A percentile compares a stretch with the other conserved stretches of the same genome.
phyloP scores from a whole-genome alignment of 2,888 invertebrate genomes.

The Yponomeuta malinellus region DNA sequence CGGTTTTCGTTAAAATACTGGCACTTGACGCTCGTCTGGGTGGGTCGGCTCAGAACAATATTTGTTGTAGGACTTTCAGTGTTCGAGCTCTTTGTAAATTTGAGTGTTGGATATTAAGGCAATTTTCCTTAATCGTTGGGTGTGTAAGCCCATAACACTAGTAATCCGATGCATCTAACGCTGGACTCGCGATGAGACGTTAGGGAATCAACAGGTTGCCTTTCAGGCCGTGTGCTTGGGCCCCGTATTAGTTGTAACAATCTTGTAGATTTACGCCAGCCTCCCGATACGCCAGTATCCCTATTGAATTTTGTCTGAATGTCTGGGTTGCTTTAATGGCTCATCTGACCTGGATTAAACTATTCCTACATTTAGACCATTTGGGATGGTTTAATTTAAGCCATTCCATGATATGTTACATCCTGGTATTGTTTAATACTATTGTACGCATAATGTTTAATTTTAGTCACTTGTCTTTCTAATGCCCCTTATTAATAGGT shows the following conservation, averaged over 20 bases:
- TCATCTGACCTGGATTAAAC: not conserved
- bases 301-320: not conserved
- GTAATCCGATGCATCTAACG: not conserved
- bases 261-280: not conserved
- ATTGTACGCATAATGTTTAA: not conserved
- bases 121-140: too few relatives aligned
- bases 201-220: conserved; percentile 1
- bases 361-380: not conserved
- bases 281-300: not conserved
- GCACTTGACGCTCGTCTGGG: too few relatives aligned
- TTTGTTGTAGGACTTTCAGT: too few relatives aligned
- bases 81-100: too few relatives aligned
- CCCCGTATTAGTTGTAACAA: not conserved
- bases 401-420: not conserved
- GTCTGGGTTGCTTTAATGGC: not conserved
- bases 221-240: not conserved
- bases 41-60: too few relatives aligned
- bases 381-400: not conserved
- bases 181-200: not conserved
- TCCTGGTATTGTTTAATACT: not conserved
- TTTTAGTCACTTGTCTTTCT: not conserved
- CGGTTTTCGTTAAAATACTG: too few relatives aligned
- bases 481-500: not conserved
- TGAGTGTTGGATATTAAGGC: too few relatives aligned
- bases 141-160: not conserved